Evolutionary conservation across 2,888 invertebrate genomes (phyloP), one percentile per base, ranked within the genome.

Genomic region (Drymonia ruficornis): DNA sequence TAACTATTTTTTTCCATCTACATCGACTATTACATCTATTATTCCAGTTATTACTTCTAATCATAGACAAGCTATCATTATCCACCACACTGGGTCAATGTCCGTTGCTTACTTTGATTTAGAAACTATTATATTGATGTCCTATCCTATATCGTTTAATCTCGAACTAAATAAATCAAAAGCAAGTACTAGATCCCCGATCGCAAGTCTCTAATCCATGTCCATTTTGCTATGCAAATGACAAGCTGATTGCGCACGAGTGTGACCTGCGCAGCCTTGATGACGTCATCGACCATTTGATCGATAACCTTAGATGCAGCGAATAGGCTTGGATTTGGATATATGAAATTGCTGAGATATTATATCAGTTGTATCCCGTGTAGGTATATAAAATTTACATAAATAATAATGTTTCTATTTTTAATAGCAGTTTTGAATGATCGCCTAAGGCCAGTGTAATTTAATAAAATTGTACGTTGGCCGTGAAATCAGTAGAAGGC

Each of bases 201-300:
- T n/a, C 43, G 51, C 51, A 38, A 38, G 31, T 45, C 52, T 54
- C 53, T 63, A 64, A 69, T 70, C 57, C 59, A 40, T 53, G 43
- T 52, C 70, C 71, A 80, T 78, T 77, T 70, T 65, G 65, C 63
- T 70, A 86, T 83, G 81, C 73, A 78, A 86, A 86, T 81, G 64
- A 62, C 59, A 63, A 77, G 77, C 72, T 60, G 81, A 65, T 59
- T 71, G 76, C 80, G 78, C 80, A 78, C 74, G 81, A 80, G 72
- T 75, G 71, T 74, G 76, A 77, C 76, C 78, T 65, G 69, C 61
- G 68, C 70, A 83, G 81, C 80, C 77, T 80, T 75, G 76, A 55
- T 86, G 83, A 85, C 86, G 85, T 85, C 81, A 85, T 58, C 67
- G 28, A 43, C 38, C 53, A 63, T 68, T 75, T 72, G 70, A 72